phyloP scores from a whole-genome alignment of 2,113 vertebrate species.

The Myanophis thanlyinensis region DNA sequence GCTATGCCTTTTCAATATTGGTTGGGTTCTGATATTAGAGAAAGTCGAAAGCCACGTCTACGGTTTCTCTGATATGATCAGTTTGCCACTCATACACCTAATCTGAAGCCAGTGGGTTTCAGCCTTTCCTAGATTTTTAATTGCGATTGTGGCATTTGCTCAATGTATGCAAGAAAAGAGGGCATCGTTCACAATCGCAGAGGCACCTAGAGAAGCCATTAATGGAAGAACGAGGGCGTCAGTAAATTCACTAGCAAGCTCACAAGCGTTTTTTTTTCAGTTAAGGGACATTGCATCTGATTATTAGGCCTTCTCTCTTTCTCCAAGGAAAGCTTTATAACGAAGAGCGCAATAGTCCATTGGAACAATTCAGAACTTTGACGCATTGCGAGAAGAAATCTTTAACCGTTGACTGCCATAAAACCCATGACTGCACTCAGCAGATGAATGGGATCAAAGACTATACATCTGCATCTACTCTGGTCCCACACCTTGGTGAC shows the following conservation, averaged over 20 bases:
- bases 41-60: conserved; percentile 22
- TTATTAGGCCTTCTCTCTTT: conserved; percentile 33
- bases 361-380: conserved; percentile 11
- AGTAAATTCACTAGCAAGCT: conserved; percentile 48
- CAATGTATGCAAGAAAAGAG: conserved; percentile 3
- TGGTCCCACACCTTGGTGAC: neutral
- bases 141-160: conserved; percentile 59
- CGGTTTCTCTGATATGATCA: conserved; percentile 48
- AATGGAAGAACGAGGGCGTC: conserved; percentile 43
- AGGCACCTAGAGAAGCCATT: conserved; percentile 59
- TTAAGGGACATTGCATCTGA: conserved; percentile 47
- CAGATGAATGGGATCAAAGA: conserved; percentile 6
- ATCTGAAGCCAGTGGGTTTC: conserved; percentile 47
- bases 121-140: conserved; percentile 52
- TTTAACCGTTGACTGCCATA: neutral
- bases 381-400: neutral
- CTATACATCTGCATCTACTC: neutral
- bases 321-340: conserved; percentile 33
- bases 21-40: conserved; percentile 29
- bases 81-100: conserved; percentile 24
- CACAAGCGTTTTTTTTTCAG: conserved; percentile 45
- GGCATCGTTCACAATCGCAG: conserved; percentile 54
- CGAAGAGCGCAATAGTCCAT: neutral
- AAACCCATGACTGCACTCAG: conserved; percentile 9
- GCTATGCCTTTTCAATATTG: neutral